These are phyloP conservation scores for Corbicula japonica DNA, from an alignment of 2,888 invertebrate species.

Conservation along the genomic window DNA sequence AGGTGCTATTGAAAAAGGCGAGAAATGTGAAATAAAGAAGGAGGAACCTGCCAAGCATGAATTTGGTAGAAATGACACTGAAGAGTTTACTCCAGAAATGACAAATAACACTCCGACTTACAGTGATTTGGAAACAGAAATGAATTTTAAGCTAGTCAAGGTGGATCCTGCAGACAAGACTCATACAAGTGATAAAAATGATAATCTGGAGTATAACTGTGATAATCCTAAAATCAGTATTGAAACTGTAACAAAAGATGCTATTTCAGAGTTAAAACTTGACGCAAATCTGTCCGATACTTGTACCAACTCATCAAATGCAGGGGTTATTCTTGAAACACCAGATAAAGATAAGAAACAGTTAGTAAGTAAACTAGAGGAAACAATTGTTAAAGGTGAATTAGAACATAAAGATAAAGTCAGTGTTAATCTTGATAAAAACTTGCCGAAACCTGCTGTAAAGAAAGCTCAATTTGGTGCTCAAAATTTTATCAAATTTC, in stretches of 20 bases:
- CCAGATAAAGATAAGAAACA: constrained; percentile 27
- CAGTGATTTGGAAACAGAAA: constrained; percentile 5
- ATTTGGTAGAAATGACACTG: constrained; percentile 32
- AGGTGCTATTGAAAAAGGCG: neutral
- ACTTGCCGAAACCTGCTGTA: no score
- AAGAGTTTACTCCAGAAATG: constrained; percentile 44
- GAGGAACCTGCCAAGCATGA: constrained; percentile 8
- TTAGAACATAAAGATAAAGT: neutral
- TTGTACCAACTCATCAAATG: neutral
- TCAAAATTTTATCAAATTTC: constrained; percentile 28
- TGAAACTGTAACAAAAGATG: neutral
- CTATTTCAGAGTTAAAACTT: neutral
- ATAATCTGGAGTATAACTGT: neutral
- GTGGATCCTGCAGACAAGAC: neutral
- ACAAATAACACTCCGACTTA: constrained; percentile 16
- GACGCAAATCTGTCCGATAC: constrained; percentile 1
- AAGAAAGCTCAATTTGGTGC: constrained; percentile 18
- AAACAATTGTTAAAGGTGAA: constrained; percentile 2
- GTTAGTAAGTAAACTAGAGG: constrained; percentile 1
- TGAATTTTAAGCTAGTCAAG: constrained; percentile 3
- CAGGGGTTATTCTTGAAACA: neutral
- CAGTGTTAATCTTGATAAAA: neutral
- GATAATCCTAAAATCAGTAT: neutral
- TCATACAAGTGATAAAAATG: neutral
- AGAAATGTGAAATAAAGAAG: neutral